Evolutionary conservation across 2,888 invertebrate genomes (phyloP).

Genomic region (Pharmacophagus antenor): DNA sequence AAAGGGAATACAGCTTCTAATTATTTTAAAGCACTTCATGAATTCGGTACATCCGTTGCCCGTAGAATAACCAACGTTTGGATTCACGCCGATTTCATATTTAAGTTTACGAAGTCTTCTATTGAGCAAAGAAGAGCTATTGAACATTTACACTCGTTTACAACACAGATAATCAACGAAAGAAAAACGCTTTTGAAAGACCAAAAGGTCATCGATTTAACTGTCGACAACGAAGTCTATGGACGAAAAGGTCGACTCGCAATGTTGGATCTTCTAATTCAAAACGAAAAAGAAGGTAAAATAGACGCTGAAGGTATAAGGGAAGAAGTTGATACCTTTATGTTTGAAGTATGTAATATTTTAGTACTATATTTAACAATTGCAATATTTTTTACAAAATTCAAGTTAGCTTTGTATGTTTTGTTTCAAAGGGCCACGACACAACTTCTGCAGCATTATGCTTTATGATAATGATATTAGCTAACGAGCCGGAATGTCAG

Average conservation of each 20-base stretch:
- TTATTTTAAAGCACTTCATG: constrained; percentile 34
- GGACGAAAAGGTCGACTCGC: constrained; percentile 75
- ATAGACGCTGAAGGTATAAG: constrained; percentile 82
- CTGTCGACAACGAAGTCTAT: constrained; percentile 1
- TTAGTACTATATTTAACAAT: neutral
- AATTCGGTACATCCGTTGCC: constrained; percentile 26
- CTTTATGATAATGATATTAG: constrained; percentile 62
- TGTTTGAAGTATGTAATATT: constrained; percentile 81
- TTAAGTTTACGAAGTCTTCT: constrained; percentile 22
- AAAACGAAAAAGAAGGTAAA: constrained; percentile 76
- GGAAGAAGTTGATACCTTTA: constrained; percentile 86
- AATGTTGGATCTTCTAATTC: constrained; percentile 83
- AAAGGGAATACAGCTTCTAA: constrained; percentile 30
- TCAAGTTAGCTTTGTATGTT: neutral
- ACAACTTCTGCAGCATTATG: constrained; percentile 62
- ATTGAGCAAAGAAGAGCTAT: constrained; percentile 30
- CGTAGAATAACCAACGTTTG: constrained; percentile 32
- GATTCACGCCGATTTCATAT: constrained; percentile 31
- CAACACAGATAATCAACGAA: constrained; percentile 33
- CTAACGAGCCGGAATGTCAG: constrained; percentile 64
- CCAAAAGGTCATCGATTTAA: neutral
- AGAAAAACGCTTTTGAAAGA: constrained; percentile 26
- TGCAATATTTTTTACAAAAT: constrained; percentile 29
- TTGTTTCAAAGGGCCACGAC: constrained; percentile 63
- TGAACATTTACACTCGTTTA: constrained; percentile 33